Evolutionary conservation across 1,140 invertebrate genomes (phyloP).

Genomic region (Triops longicaudatus): DNA sequence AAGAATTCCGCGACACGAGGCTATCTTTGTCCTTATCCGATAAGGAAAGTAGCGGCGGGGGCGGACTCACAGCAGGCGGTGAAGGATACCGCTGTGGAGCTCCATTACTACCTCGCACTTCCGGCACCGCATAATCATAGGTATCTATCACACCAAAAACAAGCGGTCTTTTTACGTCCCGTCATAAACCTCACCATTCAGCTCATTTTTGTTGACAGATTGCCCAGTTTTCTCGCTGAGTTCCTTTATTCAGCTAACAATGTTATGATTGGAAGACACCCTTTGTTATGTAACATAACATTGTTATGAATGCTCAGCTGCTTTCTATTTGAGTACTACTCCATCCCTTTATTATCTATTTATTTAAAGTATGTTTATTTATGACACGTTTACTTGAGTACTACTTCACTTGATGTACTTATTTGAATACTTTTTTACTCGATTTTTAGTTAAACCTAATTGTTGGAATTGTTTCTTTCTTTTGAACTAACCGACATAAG

Average conservation of each 20-base stretch:
- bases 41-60: constrained; percentile 29
- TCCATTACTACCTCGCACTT: constrained; percentile 45
- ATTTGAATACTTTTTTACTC: no score
- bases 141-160: constrained; percentile 37
- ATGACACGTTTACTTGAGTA: no score
- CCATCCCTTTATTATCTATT: no score
- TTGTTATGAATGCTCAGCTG: no score
- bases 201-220: neutral
- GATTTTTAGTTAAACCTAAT: no score
- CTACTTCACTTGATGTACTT: no score
- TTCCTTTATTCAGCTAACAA: neutral
- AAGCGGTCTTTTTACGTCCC: constrained; percentile 2
- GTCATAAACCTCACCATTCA: constrained; percentile 16
- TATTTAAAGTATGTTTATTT: no score
- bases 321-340: no score
- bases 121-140: constrained; percentile 68
- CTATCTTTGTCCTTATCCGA: constrained; percentile 42
- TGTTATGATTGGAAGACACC: neutral
- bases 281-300: no score
- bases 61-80: constrained; percentile 47
- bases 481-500: no score
- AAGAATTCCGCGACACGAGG: constrained; percentile 41
- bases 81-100: constrained; percentile 21
- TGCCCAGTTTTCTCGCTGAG: neutral
- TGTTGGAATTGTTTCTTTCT: no score